Evolutionary conservation across 2,797 vertebrate species (phyloP).

Genomic region (Crenuchus spilurus): DNA sequence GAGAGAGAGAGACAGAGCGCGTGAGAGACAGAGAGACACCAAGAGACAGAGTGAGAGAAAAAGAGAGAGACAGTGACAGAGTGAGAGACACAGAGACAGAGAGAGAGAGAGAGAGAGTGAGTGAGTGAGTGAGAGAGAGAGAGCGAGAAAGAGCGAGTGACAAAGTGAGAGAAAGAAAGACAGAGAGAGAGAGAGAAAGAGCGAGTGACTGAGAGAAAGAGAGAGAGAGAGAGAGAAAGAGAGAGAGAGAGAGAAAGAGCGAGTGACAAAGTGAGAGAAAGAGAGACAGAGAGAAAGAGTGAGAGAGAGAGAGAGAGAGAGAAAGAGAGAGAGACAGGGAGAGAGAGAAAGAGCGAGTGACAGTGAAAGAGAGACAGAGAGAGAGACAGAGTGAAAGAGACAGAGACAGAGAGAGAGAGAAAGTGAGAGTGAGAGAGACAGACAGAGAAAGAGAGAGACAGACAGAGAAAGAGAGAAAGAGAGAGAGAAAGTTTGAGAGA

Average conservation of each 20-base stretch:
- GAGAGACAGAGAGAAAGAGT: constrained; percentile 6
- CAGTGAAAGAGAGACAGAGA: not conserved
- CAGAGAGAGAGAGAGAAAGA: not conserved
- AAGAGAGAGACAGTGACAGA: no score
- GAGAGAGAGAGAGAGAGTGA: no score
- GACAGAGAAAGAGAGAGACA: no score
- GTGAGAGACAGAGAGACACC: no score
- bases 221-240: constrained; percentile 30
- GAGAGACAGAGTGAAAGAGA: no score
- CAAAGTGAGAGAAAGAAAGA: not conserved
- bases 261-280: not conserved
- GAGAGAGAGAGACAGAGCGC: no score
- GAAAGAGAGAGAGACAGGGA: not conserved
- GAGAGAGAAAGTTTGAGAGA: no score
- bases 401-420: no score
- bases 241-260: constrained; percentile 37
- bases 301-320: not conserved
- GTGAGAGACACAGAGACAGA: no score
- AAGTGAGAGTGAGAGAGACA: no score
- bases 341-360: constrained; percentile 9
- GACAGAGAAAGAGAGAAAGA: no score
- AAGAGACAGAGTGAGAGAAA: no score
- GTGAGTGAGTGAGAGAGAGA: constrained; percentile 59
- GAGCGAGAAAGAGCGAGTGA: constrained; percentile 10
- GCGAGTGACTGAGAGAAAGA: not conserved